Evolutionary conservation across 2,113 vertebrate genomes (phyloP), one percentile per base, ranked within the genome.

Genomic region (Phoenicopterus ruber): DNA sequence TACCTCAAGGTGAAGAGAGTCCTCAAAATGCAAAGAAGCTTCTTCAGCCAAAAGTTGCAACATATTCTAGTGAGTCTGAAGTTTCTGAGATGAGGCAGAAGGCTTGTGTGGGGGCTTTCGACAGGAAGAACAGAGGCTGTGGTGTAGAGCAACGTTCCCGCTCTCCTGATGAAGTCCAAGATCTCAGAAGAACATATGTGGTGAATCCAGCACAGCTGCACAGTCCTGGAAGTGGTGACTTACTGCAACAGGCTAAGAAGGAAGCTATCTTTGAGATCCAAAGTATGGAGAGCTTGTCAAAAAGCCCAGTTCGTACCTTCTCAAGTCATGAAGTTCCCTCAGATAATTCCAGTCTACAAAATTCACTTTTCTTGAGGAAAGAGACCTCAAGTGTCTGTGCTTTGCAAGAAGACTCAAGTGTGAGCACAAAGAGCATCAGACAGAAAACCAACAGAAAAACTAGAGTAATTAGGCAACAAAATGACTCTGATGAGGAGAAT

Each of bases 401-500:
- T 93, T 85, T 89, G 44, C 81, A 77, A 70, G 57, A 96, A 32
- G 47, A 91, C 20, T 82, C 63, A 78, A 71, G 26, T 40, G 65
- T 73, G 80, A 97, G 63, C 50, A 73, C 46, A 50, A 96, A 89
- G 36, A 94, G 67, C 25, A 83, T 20, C 38, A 84, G 66, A 89
- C 52, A 25, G 81, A 95, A 96, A 93, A 49, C 15, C 79, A 95
- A 74, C n/a, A 94, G 77, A 49, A 94, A 62, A 89, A 87, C 95
- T 29, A 71, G 58, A 73, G 13, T 92, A 61, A 90, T 74, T 77
- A 21, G 57, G 25, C 76, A 44, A 86, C 85, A 14, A 38, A 58
- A 21, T 92, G 42, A 80, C 18, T 71, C 31, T 61, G 70, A 82
- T 62, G 49, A 96, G 57, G 82, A 94, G 29, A 78, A 90, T 74